Conservation (phyloP, 2,797 vertebrate genomes). For the Gorsachius magnificus region DNA sequence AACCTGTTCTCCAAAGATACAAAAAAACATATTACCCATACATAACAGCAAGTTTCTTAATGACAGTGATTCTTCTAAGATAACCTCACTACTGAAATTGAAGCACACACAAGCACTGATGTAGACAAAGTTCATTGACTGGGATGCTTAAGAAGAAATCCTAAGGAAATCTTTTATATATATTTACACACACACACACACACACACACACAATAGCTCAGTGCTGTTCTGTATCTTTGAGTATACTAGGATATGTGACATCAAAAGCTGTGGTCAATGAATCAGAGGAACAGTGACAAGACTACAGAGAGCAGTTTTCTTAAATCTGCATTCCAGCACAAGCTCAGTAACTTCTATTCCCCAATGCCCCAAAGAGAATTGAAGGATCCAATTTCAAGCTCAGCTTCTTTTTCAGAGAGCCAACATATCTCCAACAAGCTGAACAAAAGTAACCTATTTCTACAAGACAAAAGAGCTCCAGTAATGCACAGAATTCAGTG, state of each 20-base stretch:
- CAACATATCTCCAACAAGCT: neutral
- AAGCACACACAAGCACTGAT: neutral
- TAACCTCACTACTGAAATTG: neutral
- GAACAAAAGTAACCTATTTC: neutral
- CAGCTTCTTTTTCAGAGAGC: neutral
- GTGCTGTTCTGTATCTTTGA: neutral
- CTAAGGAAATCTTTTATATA: neutral
- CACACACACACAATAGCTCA: neutral
- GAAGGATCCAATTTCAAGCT: neutral
- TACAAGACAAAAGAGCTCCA: neutral
- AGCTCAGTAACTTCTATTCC: neutral
- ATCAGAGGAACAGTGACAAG: neutral
- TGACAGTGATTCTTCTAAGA: neutral
- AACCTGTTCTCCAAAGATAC: neutral
- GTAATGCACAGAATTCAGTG: neutral
- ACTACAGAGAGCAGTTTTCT: neutral
- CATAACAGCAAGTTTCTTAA: neutral
- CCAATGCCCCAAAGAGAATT: neutral
- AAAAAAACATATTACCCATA: rapidly evolving
- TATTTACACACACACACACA: no score
- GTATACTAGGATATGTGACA: neutral
- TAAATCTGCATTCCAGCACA: neutral
- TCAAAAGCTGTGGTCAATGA: neutral
- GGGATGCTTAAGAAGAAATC: neutral
- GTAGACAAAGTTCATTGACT: neutral